Conservation (phyloP, 2,113 vertebrate species). For the Ranitomeya imitator region DNA sequence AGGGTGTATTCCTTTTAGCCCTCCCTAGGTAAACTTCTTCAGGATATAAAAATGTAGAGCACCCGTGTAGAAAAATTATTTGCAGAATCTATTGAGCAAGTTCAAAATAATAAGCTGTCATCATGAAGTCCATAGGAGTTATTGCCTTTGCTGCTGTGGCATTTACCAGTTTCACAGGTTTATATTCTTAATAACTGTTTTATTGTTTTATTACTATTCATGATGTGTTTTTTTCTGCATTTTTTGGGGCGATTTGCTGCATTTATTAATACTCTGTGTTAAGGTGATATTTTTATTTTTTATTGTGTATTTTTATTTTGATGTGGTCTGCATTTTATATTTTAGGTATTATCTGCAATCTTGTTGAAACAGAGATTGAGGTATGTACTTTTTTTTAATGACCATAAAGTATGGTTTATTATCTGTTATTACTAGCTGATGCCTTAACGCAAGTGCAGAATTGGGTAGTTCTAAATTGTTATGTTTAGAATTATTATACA, state of each 20-base stretch:
- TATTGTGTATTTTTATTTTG: not conserved
- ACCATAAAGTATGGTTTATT: too few relatives aligned
- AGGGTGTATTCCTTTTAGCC: not conserved
- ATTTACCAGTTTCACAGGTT: slow-evolving; percentile 18
- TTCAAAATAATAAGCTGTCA: not conserved
- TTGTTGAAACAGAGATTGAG: not conserved
- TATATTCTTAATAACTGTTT: not conserved
- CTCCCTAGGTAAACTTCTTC: slow-evolving; percentile 26
- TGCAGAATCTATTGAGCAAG: not conserved
- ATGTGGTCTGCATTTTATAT: not conserved
- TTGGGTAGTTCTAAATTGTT: too few relatives aligned
- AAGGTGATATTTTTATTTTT: not conserved
- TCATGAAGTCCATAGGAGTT: not conserved
- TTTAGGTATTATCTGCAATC: not conserved
- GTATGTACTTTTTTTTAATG: not conserved
- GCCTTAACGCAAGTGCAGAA: too few relatives aligned
- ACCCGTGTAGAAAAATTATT: not conserved
- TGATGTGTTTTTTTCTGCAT: not conserved
- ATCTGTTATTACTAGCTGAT: too few relatives aligned
- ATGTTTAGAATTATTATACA: too few relatives aligned
- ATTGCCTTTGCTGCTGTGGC: not conserved
- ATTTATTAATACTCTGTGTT: not conserved
- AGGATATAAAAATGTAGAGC: not conserved
- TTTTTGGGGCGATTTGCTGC: not conserved
- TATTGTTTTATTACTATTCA: not conserved